Evolutionary conservation across 2,113 vertebrate genomes (phyloP), one percentile per base, ranked within the genome.

Genomic region (Spheniscus mendiculus): DNA sequence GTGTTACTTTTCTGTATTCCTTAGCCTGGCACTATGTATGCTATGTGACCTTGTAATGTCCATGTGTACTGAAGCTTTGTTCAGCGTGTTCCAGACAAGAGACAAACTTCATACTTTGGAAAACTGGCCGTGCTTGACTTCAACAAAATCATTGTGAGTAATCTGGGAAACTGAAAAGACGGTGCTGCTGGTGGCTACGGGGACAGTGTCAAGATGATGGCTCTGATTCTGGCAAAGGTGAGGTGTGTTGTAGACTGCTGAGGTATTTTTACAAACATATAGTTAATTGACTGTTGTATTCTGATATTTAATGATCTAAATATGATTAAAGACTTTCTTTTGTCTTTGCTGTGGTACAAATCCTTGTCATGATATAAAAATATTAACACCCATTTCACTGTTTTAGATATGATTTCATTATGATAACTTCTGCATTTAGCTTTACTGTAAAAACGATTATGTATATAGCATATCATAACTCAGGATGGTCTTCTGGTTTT

Each of bases 391-490:
- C 3, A 52, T 81, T 96, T 90, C 27, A 17, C 38, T 62, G 9
- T 18, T 95, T 87, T 69, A 72, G 49, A 23, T 67, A 44, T 61
- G 10, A 83, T 95, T 87, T 96, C 49, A 61, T 7, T 72, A 40
- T 27, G 29, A 80, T 83, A 61, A 81, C 45, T 82, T 87, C 36
- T 79, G 70, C 70, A 80, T 88, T 96, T 94, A 90, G 3, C 66
- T 91, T 93, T 90, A 94, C 56, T 85, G 36, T 88, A 88, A 96
- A 91, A 97, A 97, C 76, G 4, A 87, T 91, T 91, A 94, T 76
- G 22, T 90, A 72, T 87, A 69, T 69, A 91, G 44, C 27, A 53
- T 72, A 69, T 56, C 78, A 90, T 95, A 94, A 95, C 71, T 94
- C 67, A 87, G 27, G 72, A 70, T 74, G 63, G 27, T 73, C 86